Evolutionary conservation across 2,113 vertebrate species (phyloP), one percentile per base, ranked within the genome.

Genomic region (Corydoras sp.): DNA sequence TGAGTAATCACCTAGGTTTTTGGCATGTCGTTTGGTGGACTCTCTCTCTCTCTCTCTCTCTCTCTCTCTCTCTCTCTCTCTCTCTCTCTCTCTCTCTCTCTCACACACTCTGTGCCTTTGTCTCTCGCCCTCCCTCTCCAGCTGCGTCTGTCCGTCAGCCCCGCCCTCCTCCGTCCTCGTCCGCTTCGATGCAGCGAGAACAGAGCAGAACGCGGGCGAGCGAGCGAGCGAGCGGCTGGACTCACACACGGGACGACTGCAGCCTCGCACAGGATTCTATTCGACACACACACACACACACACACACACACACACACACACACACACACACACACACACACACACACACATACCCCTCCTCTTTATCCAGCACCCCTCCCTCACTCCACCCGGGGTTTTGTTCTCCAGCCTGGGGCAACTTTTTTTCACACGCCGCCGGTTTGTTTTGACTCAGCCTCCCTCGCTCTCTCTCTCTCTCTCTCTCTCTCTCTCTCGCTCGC

Each of bases 401-500:
- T 88, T 85, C 68, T 77, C 72, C 66, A 53, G 56, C 50, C 31
- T 67, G 24, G 73, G 77, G 75, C 64, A 86, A 86, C 81, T 85
- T 81, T 84, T 79, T 82, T 72, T 67, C 71, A 53, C 71, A 79
- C 66, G 73, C 53, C 56, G 69, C 53, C 56, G 69, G 65, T 79
- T 83, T 77, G 80, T 77, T 78, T 65, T 31, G 15, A 12, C 29
- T 61, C 50, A 51, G 6, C 29, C 51, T 59, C 69, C 54, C 55
- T 69, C 24, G 31, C 29, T n/a, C 29, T 59, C 32, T 55, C 62
- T 62, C 9, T 53, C 51, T 14, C 51, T 43, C 18, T 24, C 18
- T 24, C 18, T 1, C 18, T 2, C 18, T 12, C 51, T 59, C 69
- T 55, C 55, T 69, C 24, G 31, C 29, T n/a, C 29, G 59, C 32